Evolutionary conservation across 1,140 invertebrate genomes (phyloP).

Genomic region (Drosophila ambigua): DNA sequence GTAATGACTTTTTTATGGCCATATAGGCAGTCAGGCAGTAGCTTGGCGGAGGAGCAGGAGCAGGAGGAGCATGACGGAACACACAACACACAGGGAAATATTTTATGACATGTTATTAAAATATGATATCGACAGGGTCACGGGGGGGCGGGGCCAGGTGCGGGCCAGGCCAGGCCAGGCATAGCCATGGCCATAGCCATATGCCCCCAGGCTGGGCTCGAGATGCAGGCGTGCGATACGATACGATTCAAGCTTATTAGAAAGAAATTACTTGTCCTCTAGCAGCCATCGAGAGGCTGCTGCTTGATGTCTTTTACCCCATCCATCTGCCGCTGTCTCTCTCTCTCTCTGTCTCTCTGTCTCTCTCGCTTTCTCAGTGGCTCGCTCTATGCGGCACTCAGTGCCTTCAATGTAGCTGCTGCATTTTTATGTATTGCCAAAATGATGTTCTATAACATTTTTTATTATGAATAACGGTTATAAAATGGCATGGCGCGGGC

Average conservation of each 20-base stretch:
- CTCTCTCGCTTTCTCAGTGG: neutral
- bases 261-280: slow-evolving; percentile 67
- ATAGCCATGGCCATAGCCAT: too few relatives aligned
- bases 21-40: slow-evolving; percentile 46
- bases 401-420: slow-evolving; percentile 28
- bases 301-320: neutral
- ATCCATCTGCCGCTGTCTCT: neutral
- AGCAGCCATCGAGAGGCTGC: slow-evolving; percentile 4
- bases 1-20: slow-evolving; percentile 83
- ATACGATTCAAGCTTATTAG: slow-evolving; percentile 67
- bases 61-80: slow-evolving; percentile 6
- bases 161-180: neutral
- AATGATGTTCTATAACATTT: slow-evolving; percentile 83
- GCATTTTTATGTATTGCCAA: slow-evolving; percentile 82
- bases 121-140: slow-evolving; percentile 53
- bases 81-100: slow-evolving; percentile 66
- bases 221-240: slow-evolving; percentile 20
- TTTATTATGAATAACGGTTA: slow-evolving; percentile 83
- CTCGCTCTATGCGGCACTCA: slow-evolving; percentile 1
- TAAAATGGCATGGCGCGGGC: slow-evolving; percentile 56
- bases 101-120: slow-evolving; percentile 83
- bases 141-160: slow-evolving; percentile 25
- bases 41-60: neutral
- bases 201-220: neutral
- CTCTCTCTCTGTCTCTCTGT: slow-evolving; percentile 5